Evolutionary conservation across 1,140 invertebrate species (phyloP).

Genomic region (Drosophila bocki): DNA sequence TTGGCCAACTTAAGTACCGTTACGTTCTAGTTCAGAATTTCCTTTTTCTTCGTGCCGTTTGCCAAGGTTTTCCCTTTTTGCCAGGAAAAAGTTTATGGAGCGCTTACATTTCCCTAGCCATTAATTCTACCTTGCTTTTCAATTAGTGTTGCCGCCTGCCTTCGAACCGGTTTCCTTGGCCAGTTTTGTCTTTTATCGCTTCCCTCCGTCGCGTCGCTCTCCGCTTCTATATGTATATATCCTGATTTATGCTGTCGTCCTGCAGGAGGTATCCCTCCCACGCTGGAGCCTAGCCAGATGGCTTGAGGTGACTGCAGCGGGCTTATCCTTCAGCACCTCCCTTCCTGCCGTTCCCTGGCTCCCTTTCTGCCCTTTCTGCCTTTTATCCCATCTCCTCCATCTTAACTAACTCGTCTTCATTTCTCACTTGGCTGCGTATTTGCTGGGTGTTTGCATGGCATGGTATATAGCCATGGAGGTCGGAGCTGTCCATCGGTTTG

Average conservation of each 20-base stretch:
- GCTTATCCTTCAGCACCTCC: conserved; percentile 44
- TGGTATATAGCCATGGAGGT: conserved; percentile 15
- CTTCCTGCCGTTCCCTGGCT: not conserved
- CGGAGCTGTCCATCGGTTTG: conserved; percentile 24
- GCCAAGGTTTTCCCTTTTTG: conserved; percentile 25
- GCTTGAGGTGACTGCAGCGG: conserved; percentile 51
- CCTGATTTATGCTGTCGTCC: conserved; percentile 74
- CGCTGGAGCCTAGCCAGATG: conserved; percentile 54
- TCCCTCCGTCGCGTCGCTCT: not conserved
- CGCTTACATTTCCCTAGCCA: conserved; percentile 74
- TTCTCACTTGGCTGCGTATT: conserved; percentile 80
- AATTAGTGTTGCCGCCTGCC: conserved; percentile 69
- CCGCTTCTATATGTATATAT: conserved; percentile 18
- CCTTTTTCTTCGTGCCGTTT: conserved; percentile 38
- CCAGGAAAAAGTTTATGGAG: conserved; percentile 43
- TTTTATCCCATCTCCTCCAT: conserved; percentile 3
- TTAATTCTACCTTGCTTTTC: conserved; percentile 80
- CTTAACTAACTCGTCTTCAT: conserved; percentile 83
- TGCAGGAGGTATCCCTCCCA: conserved; percentile 12
- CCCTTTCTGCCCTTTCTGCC: not conserved
- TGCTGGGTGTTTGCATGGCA: conserved; percentile 52
- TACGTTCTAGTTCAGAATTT: conserved; percentile 70
- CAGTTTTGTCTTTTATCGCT: conserved; percentile 46
- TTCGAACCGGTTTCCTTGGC: conserved; percentile 39
- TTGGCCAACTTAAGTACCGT: conserved; percentile 83